Conservation (phyloP, 2,888 invertebrate genomes). For the Heteromurus nitidus region DNA sequence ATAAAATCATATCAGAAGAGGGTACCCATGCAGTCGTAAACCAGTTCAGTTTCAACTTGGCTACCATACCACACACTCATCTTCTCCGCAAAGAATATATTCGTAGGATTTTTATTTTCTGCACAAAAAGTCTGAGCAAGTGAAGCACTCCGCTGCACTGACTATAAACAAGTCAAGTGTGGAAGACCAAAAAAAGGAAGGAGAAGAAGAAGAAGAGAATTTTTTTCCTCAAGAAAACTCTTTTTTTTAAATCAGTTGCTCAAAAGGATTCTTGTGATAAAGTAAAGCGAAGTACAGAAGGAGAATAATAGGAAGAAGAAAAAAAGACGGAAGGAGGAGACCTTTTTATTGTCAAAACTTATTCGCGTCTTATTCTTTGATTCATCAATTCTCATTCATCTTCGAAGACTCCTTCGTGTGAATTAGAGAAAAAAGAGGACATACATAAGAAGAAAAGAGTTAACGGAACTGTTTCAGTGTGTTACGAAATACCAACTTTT, state of each 20-base stretch:
- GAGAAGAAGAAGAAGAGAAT: not conserved
- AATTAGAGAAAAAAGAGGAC: not conserved
- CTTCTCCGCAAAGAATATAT: constrained; percentile 32
- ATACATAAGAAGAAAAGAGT: not conserved
- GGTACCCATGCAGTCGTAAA: not conserved
- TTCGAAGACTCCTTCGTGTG: too few species aligned
- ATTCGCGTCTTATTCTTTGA: not conserved
- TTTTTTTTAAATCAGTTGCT: constrained; percentile 16
- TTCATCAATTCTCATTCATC: not conserved
- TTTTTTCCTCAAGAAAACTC: not conserved
- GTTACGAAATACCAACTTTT: not conserved
- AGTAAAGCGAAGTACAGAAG: constrained; percentile 1
- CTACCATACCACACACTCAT: not conserved
- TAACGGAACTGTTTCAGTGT: constrained; percentile 35
- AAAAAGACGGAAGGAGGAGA: too few species aligned
- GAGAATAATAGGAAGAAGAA: not conserved
- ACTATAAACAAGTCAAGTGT: constrained; percentile 51
- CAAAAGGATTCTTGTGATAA: constrained; percentile 19
- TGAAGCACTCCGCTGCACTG: constrained; percentile 23
- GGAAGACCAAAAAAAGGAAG: constrained; percentile 23
- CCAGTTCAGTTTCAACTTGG: constrained; percentile 33
- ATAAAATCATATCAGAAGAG: not conserved
- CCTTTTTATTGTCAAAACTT: constrained; percentile 3
- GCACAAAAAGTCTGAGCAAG: constrained; percentile 1
- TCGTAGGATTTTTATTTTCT: not conserved